Evolutionary conservation across 2,113 vertebrate genomes (phyloP).

Genomic region (Rhinoderma darwinii): DNA sequence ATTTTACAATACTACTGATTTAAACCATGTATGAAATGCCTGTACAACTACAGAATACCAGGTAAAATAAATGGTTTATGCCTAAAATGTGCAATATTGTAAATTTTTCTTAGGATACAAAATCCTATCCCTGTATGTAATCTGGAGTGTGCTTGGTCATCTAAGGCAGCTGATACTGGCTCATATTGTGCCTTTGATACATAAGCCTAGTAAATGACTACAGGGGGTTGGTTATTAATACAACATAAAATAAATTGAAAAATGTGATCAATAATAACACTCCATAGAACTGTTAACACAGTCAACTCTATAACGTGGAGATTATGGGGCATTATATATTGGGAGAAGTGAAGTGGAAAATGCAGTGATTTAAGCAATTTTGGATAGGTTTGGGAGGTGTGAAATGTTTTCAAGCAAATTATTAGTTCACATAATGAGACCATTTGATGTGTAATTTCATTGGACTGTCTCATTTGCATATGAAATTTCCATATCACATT

Average conservation of each 20-base stretch:
- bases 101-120: not conserved
- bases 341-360: not conserved
- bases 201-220: not conserved
- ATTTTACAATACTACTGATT: not conserved
- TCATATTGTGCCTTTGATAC: not conserved
- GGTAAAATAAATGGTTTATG: not conserved
- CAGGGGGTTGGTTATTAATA: not conserved
- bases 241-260: not conserved
- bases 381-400: not conserved
- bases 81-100: too few species aligned
- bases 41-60: not conserved
- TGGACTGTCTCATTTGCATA: constrained; percentile 1
- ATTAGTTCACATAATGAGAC: not conserved
- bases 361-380: not conserved
- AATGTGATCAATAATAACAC: not conserved
- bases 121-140: not conserved
- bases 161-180: not conserved
- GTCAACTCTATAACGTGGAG: not conserved
- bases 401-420: not conserved
- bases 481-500: constrained; percentile 22
- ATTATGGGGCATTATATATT: not conserved
- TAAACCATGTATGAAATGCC: too few species aligned
- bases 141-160: not conserved
- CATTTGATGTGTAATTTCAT: constrained; percentile 6
- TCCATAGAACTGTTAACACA: not conserved